A percentile compares a stretch with the other conserved stretches of the same genome.
Conservation (phyloP, 2,888 invertebrate species). For the Bhutanitis thaidina region DNA sequence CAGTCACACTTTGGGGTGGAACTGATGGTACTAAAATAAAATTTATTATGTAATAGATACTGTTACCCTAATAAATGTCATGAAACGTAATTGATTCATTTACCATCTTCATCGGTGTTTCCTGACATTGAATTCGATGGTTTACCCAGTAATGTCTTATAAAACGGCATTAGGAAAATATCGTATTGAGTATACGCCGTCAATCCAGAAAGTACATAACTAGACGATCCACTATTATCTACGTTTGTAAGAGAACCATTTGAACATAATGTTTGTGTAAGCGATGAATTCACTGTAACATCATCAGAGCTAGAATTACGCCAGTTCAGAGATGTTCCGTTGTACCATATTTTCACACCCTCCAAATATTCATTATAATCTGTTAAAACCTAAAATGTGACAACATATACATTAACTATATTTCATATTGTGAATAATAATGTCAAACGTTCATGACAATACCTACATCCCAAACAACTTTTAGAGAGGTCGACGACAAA, state of each 20-base stretch:
- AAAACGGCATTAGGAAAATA: conserved; percentile 94
- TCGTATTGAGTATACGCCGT: conserved; percentile 94
- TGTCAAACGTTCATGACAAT: conserved; percentile 11
- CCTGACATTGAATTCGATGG: conserved; percentile 94
- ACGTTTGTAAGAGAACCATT: conserved; percentile 86
- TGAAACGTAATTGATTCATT: conserved; percentile 35
- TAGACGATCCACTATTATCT: conserved; percentile 84
- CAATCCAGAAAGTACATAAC: conserved; percentile 87
- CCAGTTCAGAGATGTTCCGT: conserved; percentile 71
- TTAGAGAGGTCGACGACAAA: conserved; percentile 87
- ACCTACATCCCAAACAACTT: conserved; percentile 90
- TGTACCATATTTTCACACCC: conserved; percentile 84
- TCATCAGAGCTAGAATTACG: conserved; percentile 60
- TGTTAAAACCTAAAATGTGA: conserved; percentile 61
- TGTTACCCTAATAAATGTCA: conserved; percentile 30
- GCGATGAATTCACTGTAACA: conserved; percentile 44
- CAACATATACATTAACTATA: neutral
- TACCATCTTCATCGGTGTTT: conserved; percentile 91
- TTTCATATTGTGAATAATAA: neutral
- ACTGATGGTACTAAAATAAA: conserved; percentile 85
- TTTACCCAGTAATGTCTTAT: conserved; percentile 92
- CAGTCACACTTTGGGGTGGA: conserved; percentile 88
- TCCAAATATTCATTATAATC: conserved; percentile 81
- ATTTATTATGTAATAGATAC: conserved; percentile 13
- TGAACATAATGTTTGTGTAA: conserved; percentile 53